Evolutionary conservation across 2,113 vertebrate species (phyloP).

Genomic region (Melozone crissalis): DNA sequence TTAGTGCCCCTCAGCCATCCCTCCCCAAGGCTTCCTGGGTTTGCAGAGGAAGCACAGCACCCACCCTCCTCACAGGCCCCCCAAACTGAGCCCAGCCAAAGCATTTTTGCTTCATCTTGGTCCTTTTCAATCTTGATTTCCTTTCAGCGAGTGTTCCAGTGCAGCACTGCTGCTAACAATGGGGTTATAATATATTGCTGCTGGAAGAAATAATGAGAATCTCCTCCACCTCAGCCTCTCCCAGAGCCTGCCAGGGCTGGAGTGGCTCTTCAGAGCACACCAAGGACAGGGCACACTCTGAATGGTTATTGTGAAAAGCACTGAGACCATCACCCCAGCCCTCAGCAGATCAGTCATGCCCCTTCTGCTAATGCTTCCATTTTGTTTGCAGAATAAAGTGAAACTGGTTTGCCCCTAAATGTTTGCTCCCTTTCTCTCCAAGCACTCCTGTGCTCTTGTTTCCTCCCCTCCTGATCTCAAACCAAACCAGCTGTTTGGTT

Average conservation of each 20-base stretch:
- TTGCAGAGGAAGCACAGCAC: background rate
- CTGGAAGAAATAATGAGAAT: background rate
- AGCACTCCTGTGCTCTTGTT: background rate
- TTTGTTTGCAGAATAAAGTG: constrained; percentile 2
- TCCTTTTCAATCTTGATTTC: background rate
- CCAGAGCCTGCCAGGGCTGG: background rate
- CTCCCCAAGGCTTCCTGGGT: background rate
- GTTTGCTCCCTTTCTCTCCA: background rate
- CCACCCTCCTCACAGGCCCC: background rate
- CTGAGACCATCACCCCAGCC: background rate
- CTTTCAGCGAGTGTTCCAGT: background rate
- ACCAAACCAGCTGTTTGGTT: background rate
- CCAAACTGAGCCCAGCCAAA: background rate
- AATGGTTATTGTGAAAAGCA: background rate
- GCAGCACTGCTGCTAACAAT: background rate
- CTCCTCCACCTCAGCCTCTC: background rate
- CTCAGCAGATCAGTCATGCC: background rate
- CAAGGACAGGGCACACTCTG: background rate
- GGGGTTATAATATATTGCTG: background rate
- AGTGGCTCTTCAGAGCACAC: background rate
- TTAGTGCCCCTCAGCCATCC: background rate
- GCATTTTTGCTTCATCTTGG: background rate
- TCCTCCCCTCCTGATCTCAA: background rate
- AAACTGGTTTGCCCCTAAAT: background rate
- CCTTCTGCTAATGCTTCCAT: background rate